phyloP scores from a whole-genome alignment of 2,888 invertebrate genomes.

The Tenthredo scrophulariae region DNA sequence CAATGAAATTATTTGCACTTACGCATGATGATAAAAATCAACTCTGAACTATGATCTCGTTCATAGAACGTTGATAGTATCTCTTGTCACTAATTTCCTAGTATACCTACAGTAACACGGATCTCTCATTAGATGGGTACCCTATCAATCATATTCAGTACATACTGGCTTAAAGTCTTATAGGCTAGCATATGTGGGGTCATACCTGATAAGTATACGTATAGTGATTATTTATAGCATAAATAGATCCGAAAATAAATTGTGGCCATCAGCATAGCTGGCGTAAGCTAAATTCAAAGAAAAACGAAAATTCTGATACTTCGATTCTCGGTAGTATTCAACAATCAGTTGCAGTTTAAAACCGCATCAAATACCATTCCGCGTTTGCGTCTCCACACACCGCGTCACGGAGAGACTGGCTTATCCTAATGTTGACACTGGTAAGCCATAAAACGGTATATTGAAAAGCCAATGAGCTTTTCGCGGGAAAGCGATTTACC shows the following conservation, averaged over 20 bases:
- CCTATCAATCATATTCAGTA: slow-evolving; percentile 2
- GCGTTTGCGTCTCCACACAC: not conserved
- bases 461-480: slow-evolving; percentile 15
- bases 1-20: not conserved
- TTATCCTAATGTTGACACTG: slow-evolving; percentile 33
- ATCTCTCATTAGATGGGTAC: not conserved
- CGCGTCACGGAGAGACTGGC: not conserved
- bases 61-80: not conserved
- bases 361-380: not conserved
- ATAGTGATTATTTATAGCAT: not conserved
- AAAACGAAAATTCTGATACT: not conserved
- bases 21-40: not conserved
- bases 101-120: not conserved
- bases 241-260: not conserved
- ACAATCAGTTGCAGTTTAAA: not conserved
- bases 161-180: not conserved
- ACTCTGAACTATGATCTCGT: slow-evolving; percentile 6
- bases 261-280: not conserved
- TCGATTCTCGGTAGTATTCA: not conserved
- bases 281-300: not conserved
- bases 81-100: not conserved
- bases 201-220: not conserved
- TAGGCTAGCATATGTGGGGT: not conserved
- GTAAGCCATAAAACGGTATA: slow-evolving; percentile 21
- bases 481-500: not conserved